Evolutionary conservation across 2,113 vertebrate species (phyloP).

Genomic region (Narcine bancroftii): DNA sequence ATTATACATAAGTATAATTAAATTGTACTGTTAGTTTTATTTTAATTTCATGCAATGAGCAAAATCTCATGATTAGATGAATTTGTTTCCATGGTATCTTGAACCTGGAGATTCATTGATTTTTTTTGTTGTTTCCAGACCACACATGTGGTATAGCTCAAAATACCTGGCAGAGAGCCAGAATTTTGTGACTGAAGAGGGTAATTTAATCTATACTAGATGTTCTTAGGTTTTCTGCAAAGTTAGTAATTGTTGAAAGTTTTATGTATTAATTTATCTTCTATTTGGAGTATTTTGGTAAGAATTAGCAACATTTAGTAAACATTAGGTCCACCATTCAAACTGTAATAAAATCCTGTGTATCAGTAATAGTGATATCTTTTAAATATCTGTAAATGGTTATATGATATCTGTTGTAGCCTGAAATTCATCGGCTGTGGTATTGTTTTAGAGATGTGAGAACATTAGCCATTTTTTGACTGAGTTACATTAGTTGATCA

Average conservation of each 20-base stretch:
- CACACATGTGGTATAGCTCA: conserved; percentile 30
- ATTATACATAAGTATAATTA: neutral
- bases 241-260: neutral
- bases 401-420: neutral
- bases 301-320: neutral
- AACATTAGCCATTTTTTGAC: neutral
- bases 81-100: neutral
- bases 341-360: neutral
- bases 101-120: neutral
- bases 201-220: conserved; percentile 17
- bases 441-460: neutral
- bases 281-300: neutral
- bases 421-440: neutral
- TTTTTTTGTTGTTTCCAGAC: conserved; percentile 1
- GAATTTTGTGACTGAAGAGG: neutral
- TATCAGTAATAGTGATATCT: neutral
- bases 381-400: neutral
- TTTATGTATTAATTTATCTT: neutral
- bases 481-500: neutral
- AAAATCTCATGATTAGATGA: neutral
- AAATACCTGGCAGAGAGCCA: conserved; percentile 23
- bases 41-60: neutral
- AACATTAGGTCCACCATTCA: neutral
- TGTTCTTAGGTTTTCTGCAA: neutral
- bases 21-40: too few relatives aligned